Evolutionary conservation across 2,888 invertebrate genomes (phyloP), one percentile per base, ranked within the genome.

Genomic region (Macropis europaea): DNA sequence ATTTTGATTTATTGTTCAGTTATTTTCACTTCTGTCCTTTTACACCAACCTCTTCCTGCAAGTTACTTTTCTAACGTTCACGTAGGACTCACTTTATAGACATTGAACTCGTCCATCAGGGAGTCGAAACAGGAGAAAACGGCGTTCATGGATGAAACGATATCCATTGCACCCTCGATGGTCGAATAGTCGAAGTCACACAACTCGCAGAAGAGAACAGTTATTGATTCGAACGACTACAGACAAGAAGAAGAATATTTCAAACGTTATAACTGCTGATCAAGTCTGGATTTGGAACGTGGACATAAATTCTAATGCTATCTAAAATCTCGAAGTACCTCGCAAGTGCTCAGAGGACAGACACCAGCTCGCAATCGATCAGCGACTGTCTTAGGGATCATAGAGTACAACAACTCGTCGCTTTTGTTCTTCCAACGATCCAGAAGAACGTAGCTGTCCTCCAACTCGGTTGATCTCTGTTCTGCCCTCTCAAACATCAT

Each of bases 351-450:
- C 84, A 96, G 91, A 0, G 95, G 93, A 83, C 95, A 94, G 67
- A 94, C 93, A 0, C 97, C 97, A 17, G 93, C 91, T 64, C 96
- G 92, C 81, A 97, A 91, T 73, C 95, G 93, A 84, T 96, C 95
- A 0, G 97, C 97, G 13, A 97, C 95, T 1, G 94, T 93, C 83
- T 94, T 94, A 0, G 97, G 97, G 85, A 97, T 96, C 97, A 97
- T 97, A 0, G 97, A 97, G 86, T 97, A 97, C 0, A 97, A 91
- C 3, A 97, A 91, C 77, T 96, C 95, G 85, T 97, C 97, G 0
- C 97, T 95, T 77, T 95, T 93, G 64, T 94, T 93, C 88, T 97
- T 96, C 96, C 97, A 97, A 30, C 95, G 94, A 86, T 97, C 97
- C 13, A 95, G 91, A 17, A 96, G 91, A 56, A 93, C 92, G 83